Evolutionary conservation across 2,113 vertebrate genomes (phyloP).

Genomic region (Ceratotherium simum): DNA sequence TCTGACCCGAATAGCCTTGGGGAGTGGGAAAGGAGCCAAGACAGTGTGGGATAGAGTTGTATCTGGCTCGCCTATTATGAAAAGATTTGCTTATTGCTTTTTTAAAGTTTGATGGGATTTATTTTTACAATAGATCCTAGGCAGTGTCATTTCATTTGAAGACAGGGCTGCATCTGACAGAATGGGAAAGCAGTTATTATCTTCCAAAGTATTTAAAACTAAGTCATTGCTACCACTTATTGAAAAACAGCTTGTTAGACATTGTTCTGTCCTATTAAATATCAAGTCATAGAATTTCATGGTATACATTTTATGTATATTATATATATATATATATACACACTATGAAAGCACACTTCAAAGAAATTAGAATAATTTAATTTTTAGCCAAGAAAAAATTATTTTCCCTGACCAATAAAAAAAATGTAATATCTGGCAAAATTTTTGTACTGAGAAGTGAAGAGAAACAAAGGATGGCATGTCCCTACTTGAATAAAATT

Average conservation of each 20-base stretch:
- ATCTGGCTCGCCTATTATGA: not conserved
- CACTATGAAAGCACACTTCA: not conserved
- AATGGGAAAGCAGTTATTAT: not conserved
- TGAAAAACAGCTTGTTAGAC: not conserved
- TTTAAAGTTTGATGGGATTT: not conserved
- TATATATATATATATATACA: not conserved
- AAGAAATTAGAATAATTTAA: not conserved
- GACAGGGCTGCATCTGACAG: not conserved
- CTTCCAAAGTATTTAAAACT: not conserved
- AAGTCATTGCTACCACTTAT: not conserved
- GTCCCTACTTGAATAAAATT: not conserved
- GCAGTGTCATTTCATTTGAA: constrained; percentile 4
- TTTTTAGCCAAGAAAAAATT: constrained; percentile 2
- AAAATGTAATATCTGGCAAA: not conserved
- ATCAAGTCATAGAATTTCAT: not conserved
- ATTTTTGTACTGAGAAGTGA: not conserved
- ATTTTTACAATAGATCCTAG: not conserved
- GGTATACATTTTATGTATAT: not conserved
- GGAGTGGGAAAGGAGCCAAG: not conserved
- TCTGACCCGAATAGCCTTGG: not conserved
- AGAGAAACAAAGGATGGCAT: not conserved
- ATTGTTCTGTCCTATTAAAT: not conserved
- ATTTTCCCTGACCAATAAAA: not conserved
- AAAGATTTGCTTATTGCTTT: not conserved
- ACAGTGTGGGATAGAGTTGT: not conserved